phyloP scores from a whole-genome alignment of 2,113 vertebrate genomes.

The Oriolus oriolus region DNA sequence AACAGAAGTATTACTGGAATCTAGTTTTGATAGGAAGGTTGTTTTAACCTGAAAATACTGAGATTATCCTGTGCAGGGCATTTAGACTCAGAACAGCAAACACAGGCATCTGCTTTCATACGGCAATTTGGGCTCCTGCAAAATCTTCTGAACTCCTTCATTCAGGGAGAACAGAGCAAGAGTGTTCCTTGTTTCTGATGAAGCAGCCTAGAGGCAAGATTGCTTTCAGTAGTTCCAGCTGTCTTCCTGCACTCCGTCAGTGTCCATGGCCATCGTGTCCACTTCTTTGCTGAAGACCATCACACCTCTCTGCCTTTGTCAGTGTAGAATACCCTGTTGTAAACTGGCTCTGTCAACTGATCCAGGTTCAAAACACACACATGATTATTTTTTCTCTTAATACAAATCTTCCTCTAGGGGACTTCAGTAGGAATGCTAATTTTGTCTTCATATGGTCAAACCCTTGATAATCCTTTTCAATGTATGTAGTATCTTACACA shows the following conservation, averaged over 20 bases:
- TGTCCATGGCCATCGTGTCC: background rate
- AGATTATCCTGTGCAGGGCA: background rate
- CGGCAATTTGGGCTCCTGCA: background rate
- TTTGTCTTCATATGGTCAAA: background rate
- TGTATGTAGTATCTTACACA: background rate
- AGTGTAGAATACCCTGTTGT: background rate
- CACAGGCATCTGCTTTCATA: background rate
- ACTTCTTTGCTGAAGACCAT: background rate
- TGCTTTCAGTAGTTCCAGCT: background rate
- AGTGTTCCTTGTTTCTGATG: background rate
- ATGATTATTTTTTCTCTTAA: background rate
- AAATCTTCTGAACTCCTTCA: background rate
- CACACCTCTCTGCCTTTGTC: background rate
- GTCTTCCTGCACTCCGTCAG: background rate
- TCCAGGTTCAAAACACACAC: background rate
- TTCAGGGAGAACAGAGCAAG: background rate
- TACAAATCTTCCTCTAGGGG: background rate
- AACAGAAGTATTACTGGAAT: background rate
- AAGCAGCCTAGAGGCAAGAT: background rate
- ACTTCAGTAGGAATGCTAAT: background rate
- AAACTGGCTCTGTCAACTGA: background rate
- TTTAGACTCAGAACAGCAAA: background rate
- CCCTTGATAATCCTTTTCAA: background rate
- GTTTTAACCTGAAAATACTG: background rate
- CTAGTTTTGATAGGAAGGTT: background rate